Base-by-base conservation (phyloP, 2,113 vertebrate species). In the Pampusana beccarii region DNA sequence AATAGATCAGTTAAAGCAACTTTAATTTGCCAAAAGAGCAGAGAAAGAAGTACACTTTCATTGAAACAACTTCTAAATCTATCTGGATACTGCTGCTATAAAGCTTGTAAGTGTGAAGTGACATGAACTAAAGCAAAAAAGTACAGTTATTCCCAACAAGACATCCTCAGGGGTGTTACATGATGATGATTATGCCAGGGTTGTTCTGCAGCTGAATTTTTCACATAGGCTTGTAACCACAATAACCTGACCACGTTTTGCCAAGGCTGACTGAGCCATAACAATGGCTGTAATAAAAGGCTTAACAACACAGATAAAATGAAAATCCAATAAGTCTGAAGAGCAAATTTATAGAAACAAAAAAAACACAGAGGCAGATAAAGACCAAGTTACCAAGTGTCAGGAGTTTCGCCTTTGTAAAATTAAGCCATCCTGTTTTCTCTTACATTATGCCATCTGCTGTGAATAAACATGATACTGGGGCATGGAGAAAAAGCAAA, bases 361-460 rank as follows among this genome's bases (percentile, higher is more conserved):
- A 40, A 79, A 40, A 70, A 80, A 62, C 33, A 61, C 1, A 53
- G n/a, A 79, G 65, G 34, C 62, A 77, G 33, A 77, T 19, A 69
- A 80, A 93, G 25, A 91, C 54, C n/a, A 92, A 92, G 28, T 54
- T 67, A 75, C 9, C 18, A 85, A 91, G 53, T 7, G 44, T 33
- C 62, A 71, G 60, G 77, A 56, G 29, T 89, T 96, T 77, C 50
- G n/a, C 67, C 28, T 66, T 16, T 38, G 40, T 46, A 91, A 88
- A 94, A 92, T 71, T 16, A 90, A 94, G 73, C 62, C 50, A 73
- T 83, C 44, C 60, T 83, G 48, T 66, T 80, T 75, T 83, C 50
- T 71, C 73, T 74, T 40, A 62, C 31, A 46, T 11, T 8, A 57
- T 50, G 46, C 51, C 65, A 86, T 88, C 74, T 81, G 60, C 53